Conservation (phyloP, 2,888 invertebrate species). For the Apamea monoglypha region DNA sequence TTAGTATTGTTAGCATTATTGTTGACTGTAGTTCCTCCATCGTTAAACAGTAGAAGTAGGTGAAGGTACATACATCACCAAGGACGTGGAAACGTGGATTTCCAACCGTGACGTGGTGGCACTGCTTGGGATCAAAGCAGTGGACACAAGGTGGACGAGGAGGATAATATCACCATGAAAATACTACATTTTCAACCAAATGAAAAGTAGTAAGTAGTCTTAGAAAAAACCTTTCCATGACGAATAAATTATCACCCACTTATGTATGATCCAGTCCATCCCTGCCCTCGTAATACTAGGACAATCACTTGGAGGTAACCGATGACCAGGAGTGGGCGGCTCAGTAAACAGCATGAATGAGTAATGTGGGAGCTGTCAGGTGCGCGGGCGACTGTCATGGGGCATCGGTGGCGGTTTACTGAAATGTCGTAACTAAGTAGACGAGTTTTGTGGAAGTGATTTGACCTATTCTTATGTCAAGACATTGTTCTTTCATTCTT, state of each 20-base stretch:
- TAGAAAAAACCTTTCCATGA: background rate
- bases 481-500: background rate
- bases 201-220: no score
- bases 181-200: no score
- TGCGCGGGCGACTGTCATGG: constrained; percentile 19
- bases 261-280: constrained; percentile 9
- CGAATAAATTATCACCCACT: background rate
- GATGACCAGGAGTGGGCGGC: constrained; percentile 67
- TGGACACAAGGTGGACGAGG: no score
- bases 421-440: constrained; percentile 1
- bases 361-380: constrained; percentile 58
- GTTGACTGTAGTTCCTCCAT: no score
- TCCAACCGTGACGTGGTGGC: no score
- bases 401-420: background rate
- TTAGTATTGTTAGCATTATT: no score
- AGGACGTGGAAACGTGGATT: no score
- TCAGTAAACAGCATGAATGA: constrained; percentile 75
- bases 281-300: constrained; percentile 42
- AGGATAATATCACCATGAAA: no score
- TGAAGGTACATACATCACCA: no score
- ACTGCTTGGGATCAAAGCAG: no score
- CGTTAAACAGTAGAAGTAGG: no score
- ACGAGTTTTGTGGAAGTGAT: background rate
- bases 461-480: background rate
- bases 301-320: constrained; percentile 64